Conservation (phyloP, 1,140 invertebrate species). For the Drosophila oshimai region DNA sequence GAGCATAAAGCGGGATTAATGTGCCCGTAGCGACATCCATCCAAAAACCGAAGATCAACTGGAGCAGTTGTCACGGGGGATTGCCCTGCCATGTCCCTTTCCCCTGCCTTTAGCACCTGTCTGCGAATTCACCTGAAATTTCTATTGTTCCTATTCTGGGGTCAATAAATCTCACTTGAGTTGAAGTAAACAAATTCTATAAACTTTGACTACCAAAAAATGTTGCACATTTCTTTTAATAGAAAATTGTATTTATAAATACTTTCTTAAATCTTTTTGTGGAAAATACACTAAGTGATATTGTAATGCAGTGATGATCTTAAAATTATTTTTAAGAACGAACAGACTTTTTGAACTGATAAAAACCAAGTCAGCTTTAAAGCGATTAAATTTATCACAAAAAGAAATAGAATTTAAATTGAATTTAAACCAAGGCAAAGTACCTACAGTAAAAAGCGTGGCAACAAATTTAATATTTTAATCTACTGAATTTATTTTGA, state of each 20-base stretch:
- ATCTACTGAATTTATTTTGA: no score
- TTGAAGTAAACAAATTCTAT: slow-evolving; percentile 45
- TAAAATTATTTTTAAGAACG: no score
- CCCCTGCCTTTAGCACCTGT: slow-evolving; percentile 22
- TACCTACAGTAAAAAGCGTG: no score
- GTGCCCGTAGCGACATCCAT: slow-evolving; percentile 49
- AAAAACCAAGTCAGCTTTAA: not conserved
- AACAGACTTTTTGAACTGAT: no score
- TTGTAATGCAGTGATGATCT: no score
- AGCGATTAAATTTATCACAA: no score
- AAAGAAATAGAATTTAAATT: no score
- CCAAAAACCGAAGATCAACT: slow-evolving; percentile 62
- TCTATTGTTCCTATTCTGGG: slow-evolving; percentile 7
- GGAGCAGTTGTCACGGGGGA: slow-evolving; percentile 56
- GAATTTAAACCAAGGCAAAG: no score
- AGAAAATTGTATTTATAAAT: slow-evolving; percentile 20
- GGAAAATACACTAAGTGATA: no score
- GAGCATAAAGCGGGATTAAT: slow-evolving; percentile 66
- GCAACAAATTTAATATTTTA: no score
- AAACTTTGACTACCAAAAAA: slow-evolving; percentile 4
- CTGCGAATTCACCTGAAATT: slow-evolving; percentile 19
- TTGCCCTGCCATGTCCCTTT: not conserved
- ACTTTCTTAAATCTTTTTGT: no score
- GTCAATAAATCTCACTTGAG: slow-evolving; percentile 24
- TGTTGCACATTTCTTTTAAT: slow-evolving; percentile 24